Evolutionary conservation across 2,797 vertebrate species (phyloP), one percentile per base, ranked within the genome.

Genomic region (Aldrovandia affinis): DNA sequence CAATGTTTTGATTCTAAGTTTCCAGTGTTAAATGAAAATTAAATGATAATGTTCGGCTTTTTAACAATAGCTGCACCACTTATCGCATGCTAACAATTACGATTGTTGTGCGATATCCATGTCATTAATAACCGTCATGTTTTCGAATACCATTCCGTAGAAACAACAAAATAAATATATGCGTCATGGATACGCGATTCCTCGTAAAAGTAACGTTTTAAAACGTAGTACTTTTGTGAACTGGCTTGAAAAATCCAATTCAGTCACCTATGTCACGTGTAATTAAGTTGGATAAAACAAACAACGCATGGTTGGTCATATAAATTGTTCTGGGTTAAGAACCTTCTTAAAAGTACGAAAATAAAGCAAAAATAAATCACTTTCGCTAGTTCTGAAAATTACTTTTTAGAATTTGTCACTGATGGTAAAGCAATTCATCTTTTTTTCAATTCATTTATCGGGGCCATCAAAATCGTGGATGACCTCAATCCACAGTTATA

Each of bases 321-420:
- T 88, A 85, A 73, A 59, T 57, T 83, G 50, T 50, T 81, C 18
- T 59, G 79, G 30, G 25, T n/a, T 75, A 86, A 50, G 85, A 89
- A 78, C 52, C 83, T 59, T 84, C 63, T 78, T 86, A 68, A 89
- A 87, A 83, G 78, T n/a, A n/a, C n/a, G 4, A 55, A 86, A 82
- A 61, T 30, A 39, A 73, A 20, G 36, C 36, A 73, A 73, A 36
- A 42, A 39, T 9, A 10, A 30, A 30, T 59, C 5, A 59, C 57
- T 25, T 59, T 59, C 5, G 57, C 12, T 20, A 5, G 6, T 22
- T 73, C 2, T 20, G 55, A 57, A 20, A 14, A 57, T 10, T 10
- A 57, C 18, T 57, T 14, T 52, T 7, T 57, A 57, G 9, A 57
- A 2, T 39, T 39, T 3, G 4, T 0, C 14, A 15, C 18, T 42